Evolutionary conservation across 1,140 invertebrate genomes (phyloP), one percentile per base, ranked within the genome.

Genomic region (Cydia splendana): DNA sequence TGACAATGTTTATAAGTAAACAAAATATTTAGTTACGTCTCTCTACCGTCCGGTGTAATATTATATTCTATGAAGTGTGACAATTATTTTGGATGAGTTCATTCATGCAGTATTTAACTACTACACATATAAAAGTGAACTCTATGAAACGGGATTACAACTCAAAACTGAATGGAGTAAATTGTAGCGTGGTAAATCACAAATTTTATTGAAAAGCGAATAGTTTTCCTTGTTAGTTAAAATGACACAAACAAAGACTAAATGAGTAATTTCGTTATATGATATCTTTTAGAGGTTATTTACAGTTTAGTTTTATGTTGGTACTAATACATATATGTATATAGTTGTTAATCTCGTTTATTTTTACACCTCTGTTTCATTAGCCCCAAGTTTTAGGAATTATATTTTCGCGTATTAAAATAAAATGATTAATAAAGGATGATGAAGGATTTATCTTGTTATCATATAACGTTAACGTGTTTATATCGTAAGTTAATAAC

Each of bases 31-130:
- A 75, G 78, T 78, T 77, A 57, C 77, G 76, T 77, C 75, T 76
- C 79, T 80, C 75, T 76, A 48, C 71, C 71, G 18, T 65, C 57
- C 65, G 57, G 30, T 71, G 38, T 71, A 71, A 71, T 71, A 45
- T 71, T 71, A 71, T 71, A 71, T 71, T 71, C 67, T 71, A 71
- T 42, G 67, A 71, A 71, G 34, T 38, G 30, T 30, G 38, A 62
- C 57, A 24, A 62, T 30, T 53, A 78, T 78, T 65, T 77, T 78
- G 73, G 82, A 83, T 82, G 80, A 81, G 77, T 85, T 85, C 81
- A 84, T 82, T 82, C 78, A 81, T 79, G 80, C 78, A 57, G 51
- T 34, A 20, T 71, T 20, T 62, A 10, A 62, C 0, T 53, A 2
- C 10, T 62, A 62, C 20, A 24, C 9, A 62, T 10, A 62, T 4